These are phyloP conservation scores for Dysidea cf. avara DNA, from an alignment of 37 sponge, comb jelly and placozoan species.

Conservation along the genomic window DNA sequence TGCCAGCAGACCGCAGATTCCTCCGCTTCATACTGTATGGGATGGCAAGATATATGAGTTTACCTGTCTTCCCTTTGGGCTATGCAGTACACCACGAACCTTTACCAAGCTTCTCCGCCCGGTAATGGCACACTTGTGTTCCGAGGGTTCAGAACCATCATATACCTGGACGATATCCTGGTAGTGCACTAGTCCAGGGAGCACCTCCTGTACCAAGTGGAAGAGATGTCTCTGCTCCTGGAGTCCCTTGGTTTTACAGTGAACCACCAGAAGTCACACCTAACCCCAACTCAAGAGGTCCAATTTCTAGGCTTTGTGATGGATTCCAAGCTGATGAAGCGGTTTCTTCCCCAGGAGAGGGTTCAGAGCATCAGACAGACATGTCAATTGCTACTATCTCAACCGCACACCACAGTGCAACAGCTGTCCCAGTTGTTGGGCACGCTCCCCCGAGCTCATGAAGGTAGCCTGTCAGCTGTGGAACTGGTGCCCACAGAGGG, in stretches of 20 bases:
- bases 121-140: too few relatives aligned
- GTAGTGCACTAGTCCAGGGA: conserved; percentile 29
- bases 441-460: neutral
- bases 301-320: conserved; percentile 45
- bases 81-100: too few relatives aligned
- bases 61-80: conserved; percentile 30
- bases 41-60: neutral
- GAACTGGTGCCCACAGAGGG: conserved; percentile 51
- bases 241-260: conserved; percentile 34
- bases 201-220: neutral
- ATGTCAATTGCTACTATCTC: neutral
- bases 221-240: neutral
- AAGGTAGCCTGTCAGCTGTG: conserved; percentile 15
- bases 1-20: too few relatives aligned
- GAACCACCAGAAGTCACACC: conserved; percentile 28
- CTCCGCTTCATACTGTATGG: neutral
- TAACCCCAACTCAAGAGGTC: conserved; percentile 20
- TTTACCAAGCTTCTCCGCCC: too few relatives aligned
- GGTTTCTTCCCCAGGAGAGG: conserved; percentile 37
- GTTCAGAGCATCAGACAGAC: neutral
- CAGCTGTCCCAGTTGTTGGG: conserved; percentile 30
- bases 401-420: conserved; percentile 4
- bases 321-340: conserved; percentile 35
- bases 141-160: conserved; percentile 20
- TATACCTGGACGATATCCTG: conserved; percentile 51